Conservation (phyloP, 2,888 invertebrate species). For the Caenorhabditis afra region DNA sequence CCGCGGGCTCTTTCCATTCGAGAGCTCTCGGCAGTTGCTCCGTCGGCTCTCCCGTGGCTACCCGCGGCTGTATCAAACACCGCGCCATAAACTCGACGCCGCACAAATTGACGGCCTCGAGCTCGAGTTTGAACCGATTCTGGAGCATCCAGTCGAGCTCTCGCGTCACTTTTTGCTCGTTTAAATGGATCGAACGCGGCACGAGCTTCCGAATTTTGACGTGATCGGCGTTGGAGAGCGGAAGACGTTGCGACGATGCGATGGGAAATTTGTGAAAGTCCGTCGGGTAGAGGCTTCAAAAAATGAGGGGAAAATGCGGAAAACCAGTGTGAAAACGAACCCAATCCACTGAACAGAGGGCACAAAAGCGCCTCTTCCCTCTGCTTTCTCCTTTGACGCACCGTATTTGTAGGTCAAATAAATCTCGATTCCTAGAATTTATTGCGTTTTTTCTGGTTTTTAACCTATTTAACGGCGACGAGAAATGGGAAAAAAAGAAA, state of each 20-base stretch:
- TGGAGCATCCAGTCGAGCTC: constrained; percentile 43
- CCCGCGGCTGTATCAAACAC: constrained; percentile 27
- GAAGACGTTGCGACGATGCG: constrained; percentile 23
- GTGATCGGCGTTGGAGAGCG: constrained; percentile 17
- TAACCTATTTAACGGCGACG: no score
- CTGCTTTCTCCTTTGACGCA: constrained; percentile 47
- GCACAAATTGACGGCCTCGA: constrained; percentile 33
- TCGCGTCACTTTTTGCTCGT: constrained; percentile 9
- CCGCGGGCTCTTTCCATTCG: background rate
- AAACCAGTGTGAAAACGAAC: constrained; percentile 18
- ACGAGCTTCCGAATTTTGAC: constrained; percentile 31
- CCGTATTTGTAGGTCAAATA: constrained; percentile 76
- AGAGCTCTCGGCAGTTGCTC: no score
- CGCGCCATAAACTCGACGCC: constrained; percentile 29
- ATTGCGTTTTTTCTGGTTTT: no score
- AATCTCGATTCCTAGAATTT: constrained; percentile 76
- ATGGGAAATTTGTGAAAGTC: constrained; percentile 38
- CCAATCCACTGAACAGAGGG: constrained; percentile 69
- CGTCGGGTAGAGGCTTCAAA: constrained; percentile 34
- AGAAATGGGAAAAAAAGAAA: no score
- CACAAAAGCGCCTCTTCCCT: constrained; percentile 61
- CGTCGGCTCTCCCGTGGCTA: background rate
- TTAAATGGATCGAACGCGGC: constrained; percentile 40
- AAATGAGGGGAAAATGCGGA: background rate
- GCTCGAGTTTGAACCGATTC: constrained; percentile 23